A percentile compares a stretch with the other conserved stretches of the same genome.
Evolutionary conservation across 2,797 vertebrate species (phyloP).

Genomic region (Cirrhinus molitorella): DNA sequence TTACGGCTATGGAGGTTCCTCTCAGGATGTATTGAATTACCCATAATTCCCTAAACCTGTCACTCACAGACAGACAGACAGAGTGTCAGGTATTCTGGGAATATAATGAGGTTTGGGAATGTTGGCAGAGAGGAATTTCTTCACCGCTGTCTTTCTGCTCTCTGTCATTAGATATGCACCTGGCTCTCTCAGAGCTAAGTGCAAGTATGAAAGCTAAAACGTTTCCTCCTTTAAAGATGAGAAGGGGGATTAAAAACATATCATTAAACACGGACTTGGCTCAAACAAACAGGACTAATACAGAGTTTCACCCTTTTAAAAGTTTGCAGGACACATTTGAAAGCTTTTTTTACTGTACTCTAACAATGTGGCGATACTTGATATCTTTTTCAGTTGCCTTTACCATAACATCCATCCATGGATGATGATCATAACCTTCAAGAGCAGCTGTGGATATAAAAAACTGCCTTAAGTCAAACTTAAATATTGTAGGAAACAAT

Average conservation of each 20-base stretch:
- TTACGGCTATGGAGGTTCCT: constrained; percentile 69
- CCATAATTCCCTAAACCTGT: constrained; percentile 59
- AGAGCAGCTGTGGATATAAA: background rate
- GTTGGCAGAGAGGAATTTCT: constrained; percentile 58
- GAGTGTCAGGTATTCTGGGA: constrained; percentile 45
- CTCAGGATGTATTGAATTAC: constrained; percentile 68
- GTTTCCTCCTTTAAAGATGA: constrained; percentile 54
- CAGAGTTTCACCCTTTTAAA: constrained; percentile 39
- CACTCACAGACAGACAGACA: constrained; percentile 57
- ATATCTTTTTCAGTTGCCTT: constrained; percentile 45
- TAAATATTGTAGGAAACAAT: constrained; percentile 14
- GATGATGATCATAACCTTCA: constrained; percentile 9
- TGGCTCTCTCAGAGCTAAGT: constrained; percentile 47
- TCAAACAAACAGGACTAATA: constrained; percentile 62
- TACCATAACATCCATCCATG: constrained; percentile 32
- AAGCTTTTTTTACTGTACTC: constrained; percentile 31
- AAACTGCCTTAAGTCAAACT: constrained; percentile 15
- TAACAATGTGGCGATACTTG: constrained; percentile 21
- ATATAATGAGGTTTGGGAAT: constrained; percentile 46
- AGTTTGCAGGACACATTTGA: constrained; percentile 35
- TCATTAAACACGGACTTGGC: constrained; percentile 65
- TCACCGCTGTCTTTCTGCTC: constrained; percentile 21
- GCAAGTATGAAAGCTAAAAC: constrained; percentile 46
- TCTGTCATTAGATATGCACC: constrained; percentile 55
- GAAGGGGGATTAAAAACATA: constrained; percentile 64